Percentiles rank a stretch among this genome's conserved stretches.
phyloP scores from a whole-genome alignment of 2,113 vertebrate species.

The Mus pahari region DNA sequence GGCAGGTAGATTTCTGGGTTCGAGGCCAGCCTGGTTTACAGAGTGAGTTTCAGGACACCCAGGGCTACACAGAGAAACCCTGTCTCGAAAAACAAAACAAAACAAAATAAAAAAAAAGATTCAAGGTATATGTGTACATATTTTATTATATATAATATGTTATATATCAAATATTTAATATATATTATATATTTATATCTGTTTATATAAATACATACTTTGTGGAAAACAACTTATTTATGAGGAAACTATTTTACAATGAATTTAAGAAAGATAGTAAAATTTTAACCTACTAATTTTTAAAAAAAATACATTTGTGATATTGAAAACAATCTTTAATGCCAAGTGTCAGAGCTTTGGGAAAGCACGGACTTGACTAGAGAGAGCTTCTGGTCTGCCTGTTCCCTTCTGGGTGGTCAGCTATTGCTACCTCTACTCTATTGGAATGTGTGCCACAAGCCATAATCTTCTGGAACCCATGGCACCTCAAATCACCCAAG shows the following conservation, averaged over 20 bases:
- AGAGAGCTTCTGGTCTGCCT: background rate
- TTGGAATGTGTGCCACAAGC: background rate
- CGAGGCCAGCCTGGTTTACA: no score
- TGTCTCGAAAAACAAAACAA: no score
- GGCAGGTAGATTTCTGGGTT: no score
- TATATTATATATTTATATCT: background rate
- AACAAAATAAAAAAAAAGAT: background rate
- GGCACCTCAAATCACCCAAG: background rate
- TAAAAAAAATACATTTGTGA: slow-evolving; percentile 12
- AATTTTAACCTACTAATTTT: slow-evolving; percentile 21
- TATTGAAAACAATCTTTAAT: background rate
- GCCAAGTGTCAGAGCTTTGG: background rate
- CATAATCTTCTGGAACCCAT: background rate
- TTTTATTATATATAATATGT: no score
- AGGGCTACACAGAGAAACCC: no score
- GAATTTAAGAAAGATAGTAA: slow-evolving; percentile 11
- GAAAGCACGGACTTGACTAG: background rate
- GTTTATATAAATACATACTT: background rate
- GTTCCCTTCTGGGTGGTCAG: slow-evolving; percentile 8
- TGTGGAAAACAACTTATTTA: slow-evolving; percentile 39
- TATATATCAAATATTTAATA: no score
- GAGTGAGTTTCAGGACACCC: no score
- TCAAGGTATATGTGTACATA: background rate
- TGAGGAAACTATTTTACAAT: slow-evolving; percentile 23
- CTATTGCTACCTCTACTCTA: background rate